Evolutionary conservation across 2,888 invertebrate genomes (phyloP).

Genomic region (Orthosia incerta): DNA sequence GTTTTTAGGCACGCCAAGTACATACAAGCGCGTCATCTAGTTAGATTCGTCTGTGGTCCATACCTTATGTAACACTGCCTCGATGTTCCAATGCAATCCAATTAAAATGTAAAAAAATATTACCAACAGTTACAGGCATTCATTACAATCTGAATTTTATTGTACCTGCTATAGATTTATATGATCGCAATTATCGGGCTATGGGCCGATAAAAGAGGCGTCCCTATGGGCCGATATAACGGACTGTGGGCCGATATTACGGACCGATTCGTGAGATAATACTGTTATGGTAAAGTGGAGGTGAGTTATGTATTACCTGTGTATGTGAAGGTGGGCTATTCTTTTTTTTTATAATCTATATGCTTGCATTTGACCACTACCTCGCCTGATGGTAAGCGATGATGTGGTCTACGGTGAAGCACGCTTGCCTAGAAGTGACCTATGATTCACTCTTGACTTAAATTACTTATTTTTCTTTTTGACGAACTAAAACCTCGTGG

Average conservation of each 20-base stretch:
- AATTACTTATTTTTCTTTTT: no score
- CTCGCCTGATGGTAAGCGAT: no score
- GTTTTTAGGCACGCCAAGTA: no score
- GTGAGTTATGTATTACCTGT: conserved; percentile 9
- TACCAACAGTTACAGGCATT: background rate
- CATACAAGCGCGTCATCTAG: no score
- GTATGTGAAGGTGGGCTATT: background rate
- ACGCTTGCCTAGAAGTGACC: no score
- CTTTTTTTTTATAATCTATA: no score
- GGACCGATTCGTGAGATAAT: conserved; percentile 41
- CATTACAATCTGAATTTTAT: background rate
- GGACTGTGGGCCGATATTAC: conserved; percentile 23
- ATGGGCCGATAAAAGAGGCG: conserved; percentile 17
- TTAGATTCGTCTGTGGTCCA: no score
- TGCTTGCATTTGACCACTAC: no score
- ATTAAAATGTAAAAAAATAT: conserved; percentile 2
- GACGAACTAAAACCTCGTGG: no score
- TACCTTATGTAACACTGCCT: background rate
- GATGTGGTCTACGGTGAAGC: no score
- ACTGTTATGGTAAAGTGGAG: conserved; percentile 4
- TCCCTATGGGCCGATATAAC: conserved; percentile 32
- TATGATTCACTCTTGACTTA: no score
- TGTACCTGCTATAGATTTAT: conserved; percentile 12
- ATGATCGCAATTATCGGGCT: conserved; percentile 31
- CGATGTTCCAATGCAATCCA: background rate